phyloP scores from a whole-genome alignment of 2,888 invertebrate species.

The Drosophila algonquin region DNA sequence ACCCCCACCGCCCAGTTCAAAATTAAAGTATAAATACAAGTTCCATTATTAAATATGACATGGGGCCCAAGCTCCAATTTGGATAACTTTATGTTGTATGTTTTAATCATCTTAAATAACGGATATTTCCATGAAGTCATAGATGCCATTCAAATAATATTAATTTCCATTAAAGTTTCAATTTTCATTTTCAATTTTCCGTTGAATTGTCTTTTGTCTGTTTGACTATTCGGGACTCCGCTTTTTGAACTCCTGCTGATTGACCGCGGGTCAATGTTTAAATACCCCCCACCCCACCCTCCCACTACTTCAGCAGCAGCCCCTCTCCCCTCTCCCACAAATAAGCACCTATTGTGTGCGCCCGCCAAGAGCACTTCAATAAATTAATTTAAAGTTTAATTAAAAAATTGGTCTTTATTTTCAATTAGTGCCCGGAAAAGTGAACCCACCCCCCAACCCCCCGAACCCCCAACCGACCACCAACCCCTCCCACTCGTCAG shows the following conservation, averaged over 20 bases:
- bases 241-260: background rate
- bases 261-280: constrained; percentile 14
- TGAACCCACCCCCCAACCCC: constrained; percentile 15
- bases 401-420: constrained; percentile 79
- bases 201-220: background rate
- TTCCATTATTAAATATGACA: constrained; percentile 1
- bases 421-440: constrained; percentile 61
- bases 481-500: background rate
- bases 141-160: too few species aligned
- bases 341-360: background rate
- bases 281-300: background rate
- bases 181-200: background rate
- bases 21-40: constrained; percentile 22
- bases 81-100: too few species aligned
- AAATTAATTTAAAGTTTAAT: constrained; percentile 79
- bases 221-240: background rate
- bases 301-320: background rate
- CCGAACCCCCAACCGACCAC: background rate
- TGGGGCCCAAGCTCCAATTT: background rate
- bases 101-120: too few species aligned
- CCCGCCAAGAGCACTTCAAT: constrained; percentile 65
- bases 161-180: background rate
- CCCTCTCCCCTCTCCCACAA: too few species aligned
- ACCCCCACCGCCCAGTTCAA: background rate
- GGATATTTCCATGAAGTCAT: too few species aligned